phyloP scores from a whole-genome alignment of 2,888 invertebrate genomes.

The Linnaemya tessellans region DNA sequence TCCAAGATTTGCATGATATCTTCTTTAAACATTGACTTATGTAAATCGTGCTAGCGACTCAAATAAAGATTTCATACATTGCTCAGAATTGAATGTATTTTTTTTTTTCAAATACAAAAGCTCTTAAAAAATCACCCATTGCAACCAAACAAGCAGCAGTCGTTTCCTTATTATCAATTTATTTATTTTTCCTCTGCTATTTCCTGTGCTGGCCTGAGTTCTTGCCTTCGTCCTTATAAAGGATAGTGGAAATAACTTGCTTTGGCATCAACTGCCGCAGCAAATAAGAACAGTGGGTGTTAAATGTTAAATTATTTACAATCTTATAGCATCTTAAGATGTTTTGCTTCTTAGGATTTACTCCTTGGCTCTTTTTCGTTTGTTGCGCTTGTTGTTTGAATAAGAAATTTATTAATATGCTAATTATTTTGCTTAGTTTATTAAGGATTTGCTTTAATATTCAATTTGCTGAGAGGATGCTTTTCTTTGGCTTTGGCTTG shows the following conservation, averaged over 20 bases:
- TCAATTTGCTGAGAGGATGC: background rate
- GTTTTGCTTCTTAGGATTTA: background rate
- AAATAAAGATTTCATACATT: too few species aligned
- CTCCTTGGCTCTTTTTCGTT: too few species aligned
- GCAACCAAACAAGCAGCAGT: background rate
- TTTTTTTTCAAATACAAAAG: background rate
- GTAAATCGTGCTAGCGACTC: too few species aligned
- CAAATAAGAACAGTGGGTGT: slow-evolving; percentile 47
- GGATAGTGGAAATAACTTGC: background rate
- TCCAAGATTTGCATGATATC: too few species aligned
- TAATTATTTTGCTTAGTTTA: slow-evolving; percentile 66
- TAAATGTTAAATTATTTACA: slow-evolving; percentile 62
- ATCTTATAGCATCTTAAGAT: slow-evolving; percentile 32
- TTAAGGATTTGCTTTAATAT: slow-evolving; percentile 45
- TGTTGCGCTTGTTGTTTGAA: background rate
- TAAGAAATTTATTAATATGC: slow-evolving; percentile 53
- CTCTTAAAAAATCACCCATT: slow-evolving; percentile 8
- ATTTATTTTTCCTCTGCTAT: slow-evolving; percentile 40
- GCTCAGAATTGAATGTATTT: too few species aligned
- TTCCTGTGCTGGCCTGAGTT: slow-evolving; percentile 22
- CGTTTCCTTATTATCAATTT: slow-evolving; percentile 55
- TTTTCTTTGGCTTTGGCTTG: too few species aligned
- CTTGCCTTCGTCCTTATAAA: background rate
- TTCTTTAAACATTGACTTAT: too few species aligned
- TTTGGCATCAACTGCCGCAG: slow-evolving; percentile 20